These are phyloP conservation scores for Phyllotreta cruciferae DNA, from an alignment of 2,888 invertebrate genomes.

Conservation along the genomic window DNA sequence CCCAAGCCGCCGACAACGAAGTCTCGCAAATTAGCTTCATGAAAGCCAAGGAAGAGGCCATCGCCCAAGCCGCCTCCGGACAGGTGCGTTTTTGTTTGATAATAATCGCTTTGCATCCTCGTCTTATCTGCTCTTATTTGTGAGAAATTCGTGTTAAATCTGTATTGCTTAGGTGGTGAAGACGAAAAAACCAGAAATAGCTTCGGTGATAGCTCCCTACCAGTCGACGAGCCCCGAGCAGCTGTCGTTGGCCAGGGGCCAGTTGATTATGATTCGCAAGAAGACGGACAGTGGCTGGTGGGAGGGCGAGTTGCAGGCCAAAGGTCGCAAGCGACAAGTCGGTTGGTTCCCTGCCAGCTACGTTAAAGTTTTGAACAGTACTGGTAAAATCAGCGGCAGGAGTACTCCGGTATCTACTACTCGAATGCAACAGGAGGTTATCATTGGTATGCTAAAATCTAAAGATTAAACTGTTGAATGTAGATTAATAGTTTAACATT, in stretches of 20 bases:
- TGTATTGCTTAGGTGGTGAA: slow-evolving; percentile 65
- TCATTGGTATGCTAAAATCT: slow-evolving; percentile 52
- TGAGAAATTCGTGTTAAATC: neutral
- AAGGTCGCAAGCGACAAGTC: slow-evolving; percentile 87
- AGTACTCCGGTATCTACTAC: slow-evolving; percentile 76
- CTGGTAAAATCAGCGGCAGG: slow-evolving; percentile 74
- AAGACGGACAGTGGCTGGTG: slow-evolving; percentile 99
- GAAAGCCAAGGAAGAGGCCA: slow-evolving; percentile 60
- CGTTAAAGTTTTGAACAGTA: slow-evolving; percentile 80
- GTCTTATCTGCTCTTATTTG: neutral
- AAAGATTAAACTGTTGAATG: too few relatives aligned
- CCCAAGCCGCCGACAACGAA: slow-evolving; percentile 59
- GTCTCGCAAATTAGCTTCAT: slow-evolving; percentile 62
- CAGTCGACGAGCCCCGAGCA: slow-evolving; percentile 93
- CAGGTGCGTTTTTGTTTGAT: slow-evolving; percentile 49
- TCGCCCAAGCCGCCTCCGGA: slow-evolving; percentile 57
- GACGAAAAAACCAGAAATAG: slow-evolving; percentile 87
- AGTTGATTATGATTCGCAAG: slow-evolving; percentile 94
- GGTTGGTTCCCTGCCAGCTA: slow-evolving; percentile 99
- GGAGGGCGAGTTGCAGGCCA: slow-evolving; percentile 97
- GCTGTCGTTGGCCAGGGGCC: slow-evolving; percentile 86
- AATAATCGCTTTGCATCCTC: neutral
- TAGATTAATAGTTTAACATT: too few relatives aligned
- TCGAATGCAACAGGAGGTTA: slow-evolving; percentile 67
- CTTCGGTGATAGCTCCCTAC: slow-evolving; percentile 92